A percentile compares a stretch with the other conserved stretches of the same genome.
phyloP scores from a whole-genome alignment of 2,888 invertebrate species.

The Harmothoe impar region DNA sequence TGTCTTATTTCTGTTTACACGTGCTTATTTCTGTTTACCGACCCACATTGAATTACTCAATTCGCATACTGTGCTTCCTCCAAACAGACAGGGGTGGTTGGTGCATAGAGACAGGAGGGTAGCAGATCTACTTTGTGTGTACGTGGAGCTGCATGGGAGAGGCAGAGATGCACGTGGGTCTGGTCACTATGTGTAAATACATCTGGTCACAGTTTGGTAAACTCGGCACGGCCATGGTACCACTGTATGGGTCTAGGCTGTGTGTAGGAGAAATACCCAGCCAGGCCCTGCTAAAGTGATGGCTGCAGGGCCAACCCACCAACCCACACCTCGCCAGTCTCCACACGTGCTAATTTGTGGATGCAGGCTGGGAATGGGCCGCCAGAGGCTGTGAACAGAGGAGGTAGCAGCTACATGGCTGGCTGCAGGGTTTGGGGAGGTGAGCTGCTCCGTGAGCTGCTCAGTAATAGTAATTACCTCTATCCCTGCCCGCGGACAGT shows the following conservation, averaged over 20 bases:
- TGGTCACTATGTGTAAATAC: conserved; percentile 54
- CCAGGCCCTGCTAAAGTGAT: neutral
- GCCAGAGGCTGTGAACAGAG: neutral
- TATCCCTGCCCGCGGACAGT: neutral
- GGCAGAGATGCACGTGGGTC: conserved; percentile 24
- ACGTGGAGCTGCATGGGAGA: no score
- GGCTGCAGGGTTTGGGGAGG: neutral
- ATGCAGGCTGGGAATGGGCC: neutral
- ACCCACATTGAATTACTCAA: neutral
- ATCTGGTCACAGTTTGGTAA: conserved; percentile 59
- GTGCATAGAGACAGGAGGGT: neutral
- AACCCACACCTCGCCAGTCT: neutral
- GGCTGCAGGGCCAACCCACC: neutral
- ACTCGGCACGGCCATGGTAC: neutral
- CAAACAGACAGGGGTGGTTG: neutral
- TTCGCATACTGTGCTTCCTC: neutral
- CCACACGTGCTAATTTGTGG: conserved; percentile 37
- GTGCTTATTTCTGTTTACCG: conserved; percentile 3
- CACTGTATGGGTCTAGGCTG: conserved; percentile 8
- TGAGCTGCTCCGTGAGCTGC: no score
- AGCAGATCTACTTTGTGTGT: neutral
- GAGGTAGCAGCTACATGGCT: neutral
- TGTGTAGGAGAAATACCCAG: neutral
- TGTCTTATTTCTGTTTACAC: neutral
- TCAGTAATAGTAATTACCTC: neutral